Percentiles rank a stretch among this genome's conserved stretches.
Evolutionary conservation across 2,113 vertebrate species (phyloP).

Genomic region (Daboia siamensis): DNA sequence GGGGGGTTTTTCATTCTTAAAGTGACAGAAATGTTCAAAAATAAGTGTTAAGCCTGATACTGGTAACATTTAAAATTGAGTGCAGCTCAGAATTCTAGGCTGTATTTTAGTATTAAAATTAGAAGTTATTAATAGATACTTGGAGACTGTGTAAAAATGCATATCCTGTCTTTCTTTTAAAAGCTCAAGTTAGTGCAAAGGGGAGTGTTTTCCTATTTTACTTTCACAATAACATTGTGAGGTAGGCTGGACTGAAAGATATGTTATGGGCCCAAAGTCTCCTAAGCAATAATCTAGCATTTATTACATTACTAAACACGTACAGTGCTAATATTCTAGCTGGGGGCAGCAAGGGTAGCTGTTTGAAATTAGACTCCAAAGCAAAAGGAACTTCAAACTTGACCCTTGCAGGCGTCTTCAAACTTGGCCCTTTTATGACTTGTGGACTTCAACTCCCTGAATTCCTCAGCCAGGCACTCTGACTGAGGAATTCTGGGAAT

Average conservation of each 20-base stretch:
- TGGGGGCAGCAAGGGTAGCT: background rate
- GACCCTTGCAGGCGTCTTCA: background rate
- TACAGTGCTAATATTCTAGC: background rate
- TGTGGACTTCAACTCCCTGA: no score
- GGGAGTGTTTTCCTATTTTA: background rate
- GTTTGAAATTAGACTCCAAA: background rate
- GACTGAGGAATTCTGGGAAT: no score
- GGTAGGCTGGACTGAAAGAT: background rate
- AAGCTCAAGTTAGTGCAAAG: background rate
- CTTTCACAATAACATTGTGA: background rate
- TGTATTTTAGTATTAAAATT: background rate
- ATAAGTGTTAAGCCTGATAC: background rate
- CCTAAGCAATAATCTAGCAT: background rate
- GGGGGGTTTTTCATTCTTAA: background rate
- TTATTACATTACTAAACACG: background rate
- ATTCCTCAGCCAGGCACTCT: no score
- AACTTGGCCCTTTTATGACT: no score
- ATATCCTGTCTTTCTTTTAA: background rate
- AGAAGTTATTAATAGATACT: background rate
- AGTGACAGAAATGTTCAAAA: background rate
- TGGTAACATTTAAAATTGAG: background rate
- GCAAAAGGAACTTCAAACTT: background rate
- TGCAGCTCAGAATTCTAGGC: background rate
- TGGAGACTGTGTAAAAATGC: background rate
- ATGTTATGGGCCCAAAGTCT: background rate